These are phyloP conservation scores for Pterois miles DNA, from an alignment of 2,797 vertebrate genomes.

Conservation along the genomic window DNA sequence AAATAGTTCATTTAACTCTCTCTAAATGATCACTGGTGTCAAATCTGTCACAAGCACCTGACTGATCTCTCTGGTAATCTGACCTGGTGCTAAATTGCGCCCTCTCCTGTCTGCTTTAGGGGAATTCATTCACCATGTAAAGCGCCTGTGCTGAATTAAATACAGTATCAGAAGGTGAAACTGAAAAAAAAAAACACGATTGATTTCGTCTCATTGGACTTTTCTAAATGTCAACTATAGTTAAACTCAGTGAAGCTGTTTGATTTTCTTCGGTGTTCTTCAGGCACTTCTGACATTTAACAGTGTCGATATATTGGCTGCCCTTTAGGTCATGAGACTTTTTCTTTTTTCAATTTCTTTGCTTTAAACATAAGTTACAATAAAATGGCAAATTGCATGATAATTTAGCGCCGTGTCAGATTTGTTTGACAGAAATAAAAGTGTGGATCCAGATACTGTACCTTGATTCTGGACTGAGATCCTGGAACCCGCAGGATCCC, in stretches of 20 bases:
- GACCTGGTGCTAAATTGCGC: constrained; percentile 29
- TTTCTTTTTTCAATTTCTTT: background rate
- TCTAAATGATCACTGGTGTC: background rate
- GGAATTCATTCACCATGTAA: background rate
- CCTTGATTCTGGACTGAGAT: constrained; percentile 93
- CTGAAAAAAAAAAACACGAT: constrained; percentile 6
- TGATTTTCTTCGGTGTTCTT: constrained; percentile 7
- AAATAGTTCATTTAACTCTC: background rate
- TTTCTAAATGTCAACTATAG: constrained; percentile 56
- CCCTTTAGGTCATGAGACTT: background rate
- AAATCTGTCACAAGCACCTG: background rate
- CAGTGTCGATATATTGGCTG: constrained; percentile 11
- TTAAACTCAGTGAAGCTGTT: constrained; percentile 24
- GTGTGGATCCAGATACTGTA: constrained; percentile 50
- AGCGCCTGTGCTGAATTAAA: constrained; percentile 1
- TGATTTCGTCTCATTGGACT: constrained; percentile 25
- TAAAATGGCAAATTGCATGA: fast-evolving
- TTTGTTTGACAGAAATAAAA: background rate
- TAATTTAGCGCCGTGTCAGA: background rate
- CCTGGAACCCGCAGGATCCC: constrained; percentile 93
- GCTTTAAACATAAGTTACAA: background rate
- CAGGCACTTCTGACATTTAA: constrained; percentile 42
- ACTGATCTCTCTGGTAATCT: background rate
- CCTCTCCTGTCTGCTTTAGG: constrained; percentile 52
- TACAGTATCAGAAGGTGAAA: background rate